Evolutionary conservation across 2,888 invertebrate genomes (phyloP), one percentile per base, ranked within the genome.

Genomic region (Pegoplata infirma): DNA sequence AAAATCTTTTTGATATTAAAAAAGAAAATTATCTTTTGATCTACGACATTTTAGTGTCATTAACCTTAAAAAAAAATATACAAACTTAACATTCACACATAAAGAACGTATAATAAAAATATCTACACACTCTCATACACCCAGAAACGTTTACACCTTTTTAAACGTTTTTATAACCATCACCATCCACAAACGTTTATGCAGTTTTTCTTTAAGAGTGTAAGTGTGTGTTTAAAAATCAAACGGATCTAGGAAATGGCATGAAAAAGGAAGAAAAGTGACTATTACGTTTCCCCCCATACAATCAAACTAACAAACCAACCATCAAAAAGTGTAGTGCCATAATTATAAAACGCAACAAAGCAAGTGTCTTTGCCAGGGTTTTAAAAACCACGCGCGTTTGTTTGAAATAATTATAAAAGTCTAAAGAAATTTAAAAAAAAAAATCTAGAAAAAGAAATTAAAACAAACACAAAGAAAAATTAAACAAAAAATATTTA

Each of bases 261-360:
- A 25, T 25, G 6, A 49, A 49, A 23, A 49, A 17, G 21, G 6
- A 49, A 25, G 21, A 53, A 53, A 53, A 25, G 25, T 19, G 23
- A 49, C 36, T 40, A 40, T n/a, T 3, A 32, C 32, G 8, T 40
- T 25, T 25, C 25, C 25, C 25, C 5, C n/a, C 36, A 40, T 40
- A 12, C 36, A 40, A 40, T n/a, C 32, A 40, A 40, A 40, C 36
- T 4, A 40, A n/a, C n/a, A 3, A 12, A 36, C 36, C 36, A 40
- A n/a, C 36, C 14, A 40, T n/a, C n/a, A 12, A 40, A 40, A 40
- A n/a, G 36, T 40, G 36, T 40, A 61, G 25, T 61, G 28, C 53
- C 61, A 49, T 63, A 72, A 63, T 63, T 63, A 66, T 32, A 46
- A n/a, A 53, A 51, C 36, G 49, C 63, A n/a, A 55, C 4, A 66